Evolutionary conservation across 2,113 vertebrate genomes (phyloP).

Genomic region (Lepisosteus oculatus): DNA sequence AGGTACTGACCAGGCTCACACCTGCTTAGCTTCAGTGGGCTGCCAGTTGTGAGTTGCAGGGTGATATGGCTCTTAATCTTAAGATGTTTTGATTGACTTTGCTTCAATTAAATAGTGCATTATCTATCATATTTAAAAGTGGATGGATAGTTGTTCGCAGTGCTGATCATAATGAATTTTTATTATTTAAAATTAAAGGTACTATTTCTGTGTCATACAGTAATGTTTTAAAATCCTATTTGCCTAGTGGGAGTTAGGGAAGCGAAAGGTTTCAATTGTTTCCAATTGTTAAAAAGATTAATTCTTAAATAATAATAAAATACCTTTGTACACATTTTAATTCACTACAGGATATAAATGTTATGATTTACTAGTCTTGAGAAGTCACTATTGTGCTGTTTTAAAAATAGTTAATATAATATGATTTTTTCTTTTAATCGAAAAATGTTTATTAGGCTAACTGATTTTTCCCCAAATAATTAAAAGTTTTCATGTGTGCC

Average conservation of each 20-base stretch:
- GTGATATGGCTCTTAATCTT: too few relatives aligned
- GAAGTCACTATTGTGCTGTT: slow-evolving; percentile 25
- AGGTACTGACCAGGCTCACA: too few relatives aligned
- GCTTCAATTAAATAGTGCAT: too few relatives aligned
- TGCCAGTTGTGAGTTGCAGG: too few relatives aligned
- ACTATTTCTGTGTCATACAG: too few relatives aligned
- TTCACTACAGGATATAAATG: slow-evolving; percentile 27
- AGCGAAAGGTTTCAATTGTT: slow-evolving; percentile 33
- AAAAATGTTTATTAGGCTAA: slow-evolving; percentile 10
- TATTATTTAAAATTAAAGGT: too few relatives aligned
- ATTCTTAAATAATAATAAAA: slow-evolving; percentile 38
- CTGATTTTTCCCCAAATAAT: slow-evolving; percentile 22
- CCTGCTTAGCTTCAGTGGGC: too few relatives aligned
- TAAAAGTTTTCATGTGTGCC: slow-evolving; percentile 20
- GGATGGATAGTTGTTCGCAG: too few relatives aligned
- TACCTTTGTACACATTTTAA: slow-evolving; percentile 30
- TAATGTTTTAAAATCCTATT: slow-evolving; percentile 29
- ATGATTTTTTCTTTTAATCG: not conserved
- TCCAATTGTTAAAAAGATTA: slow-evolving; percentile 22
- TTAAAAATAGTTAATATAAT: slow-evolving; percentile 16
- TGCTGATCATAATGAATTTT: too few relatives aligned
- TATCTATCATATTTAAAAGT: too few relatives aligned
- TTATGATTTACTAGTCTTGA: slow-evolving; percentile 31
- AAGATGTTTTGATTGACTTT: too few relatives aligned
- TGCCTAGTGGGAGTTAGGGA: slow-evolving; percentile 33